A percentile compares a stretch with the other conserved stretches of the same genome.
These are phyloP conservation scores for Leucophenga montana DNA, from an alignment of 2,888 invertebrate genomes.

Conservation along the genomic window DNA sequence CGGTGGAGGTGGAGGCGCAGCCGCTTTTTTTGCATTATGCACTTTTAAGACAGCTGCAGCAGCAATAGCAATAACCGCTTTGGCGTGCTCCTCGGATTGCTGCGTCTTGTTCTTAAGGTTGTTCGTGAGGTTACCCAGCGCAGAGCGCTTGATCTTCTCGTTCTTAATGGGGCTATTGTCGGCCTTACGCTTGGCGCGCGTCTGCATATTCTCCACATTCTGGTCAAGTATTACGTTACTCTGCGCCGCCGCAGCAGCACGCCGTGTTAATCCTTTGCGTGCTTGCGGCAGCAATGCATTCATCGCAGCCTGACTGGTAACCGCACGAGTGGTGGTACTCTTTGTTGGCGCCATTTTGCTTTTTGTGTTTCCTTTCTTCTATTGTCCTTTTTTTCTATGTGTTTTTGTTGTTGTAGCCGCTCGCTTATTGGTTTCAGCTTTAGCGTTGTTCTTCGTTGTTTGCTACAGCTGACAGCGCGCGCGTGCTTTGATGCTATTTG, in stretches of 20 bases:
- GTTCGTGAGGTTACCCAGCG: constrained; percentile 90
- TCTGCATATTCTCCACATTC: constrained; percentile 65
- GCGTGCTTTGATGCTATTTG: constrained; percentile 36
- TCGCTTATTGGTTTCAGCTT: constrained; percentile 17
- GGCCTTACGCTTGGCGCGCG: constrained; percentile 83
- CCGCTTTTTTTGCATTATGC: constrained; percentile 25
- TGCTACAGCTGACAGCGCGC: not conserved
- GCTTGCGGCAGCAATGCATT: constrained; percentile 59
- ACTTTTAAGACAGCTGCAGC: not conserved
- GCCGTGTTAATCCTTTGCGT: constrained; percentile 63
- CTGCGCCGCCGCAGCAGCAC: constrained; percentile 40
- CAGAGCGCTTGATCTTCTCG: constrained; percentile 84
- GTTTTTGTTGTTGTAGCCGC: constrained; percentile 42
- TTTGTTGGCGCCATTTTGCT: constrained; percentile 70
- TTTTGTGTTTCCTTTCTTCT: constrained; percentile 47
- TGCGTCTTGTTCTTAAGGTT: constrained; percentile 66
- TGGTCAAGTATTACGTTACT: constrained; percentile 59
- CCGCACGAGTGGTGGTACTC: constrained; percentile 61
- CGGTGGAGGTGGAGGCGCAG: constrained; percentile 34
- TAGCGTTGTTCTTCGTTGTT: not conserved
- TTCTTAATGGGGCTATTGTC: constrained; percentile 85
- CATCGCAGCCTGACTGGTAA: constrained; percentile 53
- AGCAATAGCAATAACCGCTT: constrained; percentile 59
- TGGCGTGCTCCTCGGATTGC: constrained; percentile 70
- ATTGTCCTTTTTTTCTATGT: constrained; percentile 37